Base-by-base conservation (phyloP, 2,113 vertebrate genomes). In the Sapajus apella region DNA sequence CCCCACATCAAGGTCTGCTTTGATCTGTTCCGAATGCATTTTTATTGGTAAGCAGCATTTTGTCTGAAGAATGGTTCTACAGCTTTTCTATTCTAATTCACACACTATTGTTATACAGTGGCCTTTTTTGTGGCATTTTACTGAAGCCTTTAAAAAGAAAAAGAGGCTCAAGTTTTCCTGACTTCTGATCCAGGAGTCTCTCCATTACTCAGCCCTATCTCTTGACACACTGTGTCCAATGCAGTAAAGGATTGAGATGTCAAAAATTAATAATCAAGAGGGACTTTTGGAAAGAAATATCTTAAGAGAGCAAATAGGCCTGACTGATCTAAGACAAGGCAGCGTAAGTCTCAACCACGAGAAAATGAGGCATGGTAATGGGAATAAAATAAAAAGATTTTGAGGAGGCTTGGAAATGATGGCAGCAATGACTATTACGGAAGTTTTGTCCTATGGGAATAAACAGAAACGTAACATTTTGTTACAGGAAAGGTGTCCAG, bases 231-330 rank as follows among this genome's bases (percentile, higher is more conserved):
- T 81, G 50, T 56, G 23, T 80, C 43, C 58, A 55, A 35, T 56
- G 56, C 87, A 92, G 84, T 87, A 81, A 90, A 95, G 20, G 20
- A 79, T 30, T 75, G 66, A 76, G 32, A 45, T 58, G 93, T 55
- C 73, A 88, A 90, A 92, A 80, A 68, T 35, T 43, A 94, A 95
- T 83, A 79, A 61, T 82, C n/a, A 68, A 79, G 47, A 66, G 14
- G 50, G 58, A 30, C 23, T 68, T 95, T 72, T 93, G n/a, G 35
- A 91, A 85, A 80, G n/a, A 77, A 92, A 9, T 85, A 45, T 70
- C 23, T 96, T 61, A 90, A 45, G 2, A 87, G 32, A 2, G 20
- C 16, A 68, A 27, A 81, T 18, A 70, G 64, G 12, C 10, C 37
- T 89, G 27, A 6, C 18, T 70, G 35, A 70, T 30, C 4, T 40